These are phyloP conservation scores for Athripsodes cinereus DNA, from an alignment of 2,888 invertebrate genomes.

Conservation along the genomic window DNA sequence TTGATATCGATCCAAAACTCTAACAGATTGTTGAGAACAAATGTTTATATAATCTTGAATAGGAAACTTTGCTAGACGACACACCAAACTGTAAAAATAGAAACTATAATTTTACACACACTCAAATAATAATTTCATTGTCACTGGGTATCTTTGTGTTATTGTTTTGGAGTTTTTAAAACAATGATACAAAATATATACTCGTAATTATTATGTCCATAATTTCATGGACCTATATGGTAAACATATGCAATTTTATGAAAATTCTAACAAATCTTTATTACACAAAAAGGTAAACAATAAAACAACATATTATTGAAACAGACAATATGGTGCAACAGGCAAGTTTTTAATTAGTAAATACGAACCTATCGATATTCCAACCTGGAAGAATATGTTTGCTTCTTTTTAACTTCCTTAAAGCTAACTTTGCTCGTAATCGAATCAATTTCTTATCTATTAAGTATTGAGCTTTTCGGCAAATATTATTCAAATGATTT, in stretches of 20 bases:
- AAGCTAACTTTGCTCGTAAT: conserved; percentile 38
- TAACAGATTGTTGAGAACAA: conserved; percentile 23
- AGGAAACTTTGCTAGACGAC: conserved; percentile 22
- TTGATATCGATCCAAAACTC: conserved; percentile 46
- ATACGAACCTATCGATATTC: conserved; percentile 42
- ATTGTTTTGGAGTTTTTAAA: no score
- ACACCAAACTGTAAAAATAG: conserved; percentile 20
- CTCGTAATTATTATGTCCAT: no score
- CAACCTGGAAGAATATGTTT: conserved; percentile 41
- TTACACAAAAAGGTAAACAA: neutral
- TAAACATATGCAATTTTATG: no score
- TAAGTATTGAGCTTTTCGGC: conserved; percentile 36
- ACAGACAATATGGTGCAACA: no score
- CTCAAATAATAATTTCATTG: no score
- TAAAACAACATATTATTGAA: no score
- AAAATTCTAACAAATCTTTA: no score
- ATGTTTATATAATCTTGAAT: conserved; percentile 8
- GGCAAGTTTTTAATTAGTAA: neutral
- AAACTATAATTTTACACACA: no score
- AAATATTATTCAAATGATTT: conserved; percentile 40
- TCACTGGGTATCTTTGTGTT: no score
- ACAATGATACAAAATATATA: no score
- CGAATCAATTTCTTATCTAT: conserved; percentile 35
- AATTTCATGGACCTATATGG: no score
- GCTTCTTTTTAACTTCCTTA: conserved; percentile 42